phyloP scores from a whole-genome alignment of 2,113 vertebrate genomes.

The Percina caprodes region DNA sequence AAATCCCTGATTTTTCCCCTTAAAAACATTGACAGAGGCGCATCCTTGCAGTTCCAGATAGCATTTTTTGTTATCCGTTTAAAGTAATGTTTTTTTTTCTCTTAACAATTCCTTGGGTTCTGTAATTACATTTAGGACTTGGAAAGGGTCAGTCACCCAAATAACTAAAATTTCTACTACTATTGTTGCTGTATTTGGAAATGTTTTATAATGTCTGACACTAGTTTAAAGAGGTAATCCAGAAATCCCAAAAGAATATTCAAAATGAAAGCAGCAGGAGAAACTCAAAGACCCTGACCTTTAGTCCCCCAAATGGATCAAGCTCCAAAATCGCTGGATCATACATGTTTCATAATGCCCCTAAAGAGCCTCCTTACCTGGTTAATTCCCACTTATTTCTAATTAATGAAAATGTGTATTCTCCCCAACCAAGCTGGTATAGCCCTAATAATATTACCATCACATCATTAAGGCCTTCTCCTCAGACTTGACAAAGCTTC shows the following conservation, averaged over 20 bases:
- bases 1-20: neutral
- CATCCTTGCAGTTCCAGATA: constrained; percentile 1
- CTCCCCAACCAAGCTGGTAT: neutral
- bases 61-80: neutral
- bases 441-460: neutral
- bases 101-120: neutral
- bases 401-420: neutral
- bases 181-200: neutral
- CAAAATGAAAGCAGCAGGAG: neutral
- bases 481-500: neutral
- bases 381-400: neutral
- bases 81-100: neutral
- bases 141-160: neutral
- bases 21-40: neutral
- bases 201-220: neutral
- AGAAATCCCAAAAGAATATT: neutral
- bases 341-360: neutral
- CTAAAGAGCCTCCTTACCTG: neutral
- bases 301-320: neutral
- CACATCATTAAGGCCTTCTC: neutral
- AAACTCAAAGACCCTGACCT: neutral
- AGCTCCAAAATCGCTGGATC: neutral
- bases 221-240: neutral
- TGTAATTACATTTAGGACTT: neutral
- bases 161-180: neutral